Percentiles rank a stretch among this genome's conserved stretches.
phyloP scores from a whole-genome alignment of 37 sponge, comb jelly and placozoan species.

The Cliona cf. orientalis region DNA sequence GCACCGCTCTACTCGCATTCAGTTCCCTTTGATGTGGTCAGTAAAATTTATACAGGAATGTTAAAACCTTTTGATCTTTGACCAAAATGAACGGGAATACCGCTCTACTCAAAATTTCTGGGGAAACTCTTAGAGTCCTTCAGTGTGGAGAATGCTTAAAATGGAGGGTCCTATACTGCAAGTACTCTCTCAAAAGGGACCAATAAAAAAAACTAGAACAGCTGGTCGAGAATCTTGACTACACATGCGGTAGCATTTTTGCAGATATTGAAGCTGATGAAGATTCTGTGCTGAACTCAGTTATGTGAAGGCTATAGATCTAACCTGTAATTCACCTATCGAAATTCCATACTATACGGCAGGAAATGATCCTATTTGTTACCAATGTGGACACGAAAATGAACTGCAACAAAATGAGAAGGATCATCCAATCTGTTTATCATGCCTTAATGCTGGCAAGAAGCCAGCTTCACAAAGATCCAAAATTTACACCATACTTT shows the following conservation, averaged over 20 bases:
- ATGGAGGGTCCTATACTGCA: slow-evolving; percentile 47
- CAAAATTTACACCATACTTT: too few species aligned
- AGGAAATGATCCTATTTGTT: slow-evolving; percentile 49
- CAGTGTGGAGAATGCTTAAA: slow-evolving; percentile 40
- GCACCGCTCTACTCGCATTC: too few species aligned
- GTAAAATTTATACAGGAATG: too few species aligned
- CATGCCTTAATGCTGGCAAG: neutral
- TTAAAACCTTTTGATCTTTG: too few species aligned
- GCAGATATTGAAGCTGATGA: slow-evolving; percentile 34
- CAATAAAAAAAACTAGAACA: slow-evolving; percentile 26
- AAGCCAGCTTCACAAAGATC: too few species aligned
- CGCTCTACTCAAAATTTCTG: too few species aligned
- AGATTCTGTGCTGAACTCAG: slow-evolving; percentile 23
- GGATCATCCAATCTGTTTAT: neutral
- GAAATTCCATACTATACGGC: slow-evolving; percentile 61
- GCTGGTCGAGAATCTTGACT: slow-evolving; percentile 16
- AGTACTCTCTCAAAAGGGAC: slow-evolving; percentile 32
- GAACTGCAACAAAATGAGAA: slow-evolving; percentile 9
- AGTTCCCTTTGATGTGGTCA: too few species aligned
- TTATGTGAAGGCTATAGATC: slow-evolving; percentile 36
- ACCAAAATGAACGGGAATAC: too few species aligned
- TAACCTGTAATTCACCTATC: slow-evolving; percentile 44
- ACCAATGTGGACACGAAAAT: slow-evolving; percentile 37
- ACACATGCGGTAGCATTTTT: slow-evolving; percentile 34
- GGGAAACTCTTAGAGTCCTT: too few species aligned